A percentile compares a stretch with the other conserved stretches of the same genome.
phyloP scores from a whole-genome alignment of 2,113 vertebrate genomes.

The Brachirus orientalis region DNA sequence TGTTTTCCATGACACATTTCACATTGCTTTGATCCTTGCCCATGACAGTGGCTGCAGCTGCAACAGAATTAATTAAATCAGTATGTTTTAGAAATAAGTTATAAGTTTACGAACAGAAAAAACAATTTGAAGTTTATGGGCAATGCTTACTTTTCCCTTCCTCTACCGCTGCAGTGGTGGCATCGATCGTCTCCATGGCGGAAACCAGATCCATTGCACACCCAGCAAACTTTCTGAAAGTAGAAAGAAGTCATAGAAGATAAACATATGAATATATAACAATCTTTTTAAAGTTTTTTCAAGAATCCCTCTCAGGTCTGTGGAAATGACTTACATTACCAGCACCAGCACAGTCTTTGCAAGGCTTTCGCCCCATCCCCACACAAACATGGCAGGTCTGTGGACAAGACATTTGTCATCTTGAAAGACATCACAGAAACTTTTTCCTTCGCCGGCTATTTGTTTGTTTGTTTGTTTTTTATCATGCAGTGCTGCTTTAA shows the following conservation, averaged over 20 bases:
- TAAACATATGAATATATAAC: neutral
- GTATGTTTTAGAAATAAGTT: neutral
- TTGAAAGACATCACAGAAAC: neutral
- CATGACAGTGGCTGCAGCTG: conserved; percentile 71
- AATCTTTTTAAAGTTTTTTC: neutral
- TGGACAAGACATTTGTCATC: conserved; percentile 7
- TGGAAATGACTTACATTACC: conserved; percentile 78
- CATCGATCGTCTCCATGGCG: conserved; percentile 62
- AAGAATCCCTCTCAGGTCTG: neutral
- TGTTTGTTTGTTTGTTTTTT: too few species aligned
- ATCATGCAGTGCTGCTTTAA: neutral
- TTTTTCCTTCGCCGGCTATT: neutral
- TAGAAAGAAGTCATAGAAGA: conserved; percentile 7
- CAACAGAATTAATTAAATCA: conserved; percentile 20
- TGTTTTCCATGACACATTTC: conserved; percentile 67
- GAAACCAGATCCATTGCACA: conserved; percentile 80
- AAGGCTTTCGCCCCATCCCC: conserved; percentile 76
- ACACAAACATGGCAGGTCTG: conserved; percentile 80
- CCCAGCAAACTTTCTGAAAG: conserved; percentile 80
- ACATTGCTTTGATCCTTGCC: conserved; percentile 63
- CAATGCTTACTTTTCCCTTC: conserved; percentile 79
- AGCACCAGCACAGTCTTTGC: conserved; percentile 75
- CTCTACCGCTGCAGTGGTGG: conserved; percentile 74
- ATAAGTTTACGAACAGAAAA: neutral
- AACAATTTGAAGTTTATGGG: conserved; percentile 4